Evolutionary conservation across 2,113 vertebrate genomes (phyloP).

Genomic region (Strix uralensis): DNA sequence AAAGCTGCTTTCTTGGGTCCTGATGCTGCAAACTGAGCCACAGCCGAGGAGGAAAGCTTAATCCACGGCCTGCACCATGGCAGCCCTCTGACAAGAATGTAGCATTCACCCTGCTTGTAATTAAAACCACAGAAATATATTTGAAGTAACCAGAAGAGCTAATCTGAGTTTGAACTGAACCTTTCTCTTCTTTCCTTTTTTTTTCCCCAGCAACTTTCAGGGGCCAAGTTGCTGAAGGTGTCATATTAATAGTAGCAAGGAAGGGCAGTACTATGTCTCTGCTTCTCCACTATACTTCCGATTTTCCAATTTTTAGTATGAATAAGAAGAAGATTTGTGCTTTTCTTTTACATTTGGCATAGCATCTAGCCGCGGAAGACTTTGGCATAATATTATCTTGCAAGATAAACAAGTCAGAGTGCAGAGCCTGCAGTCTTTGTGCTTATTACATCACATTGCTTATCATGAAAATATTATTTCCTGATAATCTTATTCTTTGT

Average conservation of each 20-base stretch:
- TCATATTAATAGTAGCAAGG: neutral
- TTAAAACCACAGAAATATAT: neutral
- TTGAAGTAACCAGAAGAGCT: neutral
- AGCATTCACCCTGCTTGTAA: neutral
- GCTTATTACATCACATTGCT: neutral
- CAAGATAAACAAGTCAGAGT: neutral
- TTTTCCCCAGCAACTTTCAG: neutral
- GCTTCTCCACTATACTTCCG: neutral
- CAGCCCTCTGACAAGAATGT: neutral
- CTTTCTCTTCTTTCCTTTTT: neutral
- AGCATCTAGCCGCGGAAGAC: neutral
- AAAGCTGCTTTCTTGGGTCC: neutral
- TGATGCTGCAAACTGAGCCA: neutral
- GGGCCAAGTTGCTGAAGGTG: neutral
- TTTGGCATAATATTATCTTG: neutral
- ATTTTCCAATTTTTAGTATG: neutral
- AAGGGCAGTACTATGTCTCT: neutral
- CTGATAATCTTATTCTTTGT: neutral
- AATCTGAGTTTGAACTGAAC: neutral
- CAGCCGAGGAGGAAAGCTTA: neutral
- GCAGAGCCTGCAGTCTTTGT: neutral
- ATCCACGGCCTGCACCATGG: too few species aligned
- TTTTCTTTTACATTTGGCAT: neutral
- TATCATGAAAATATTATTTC: neutral
- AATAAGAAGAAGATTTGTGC: neutral